phyloP scores from a whole-genome alignment of 2,888 invertebrate genomes.

The Andrena chrysosceles region DNA sequence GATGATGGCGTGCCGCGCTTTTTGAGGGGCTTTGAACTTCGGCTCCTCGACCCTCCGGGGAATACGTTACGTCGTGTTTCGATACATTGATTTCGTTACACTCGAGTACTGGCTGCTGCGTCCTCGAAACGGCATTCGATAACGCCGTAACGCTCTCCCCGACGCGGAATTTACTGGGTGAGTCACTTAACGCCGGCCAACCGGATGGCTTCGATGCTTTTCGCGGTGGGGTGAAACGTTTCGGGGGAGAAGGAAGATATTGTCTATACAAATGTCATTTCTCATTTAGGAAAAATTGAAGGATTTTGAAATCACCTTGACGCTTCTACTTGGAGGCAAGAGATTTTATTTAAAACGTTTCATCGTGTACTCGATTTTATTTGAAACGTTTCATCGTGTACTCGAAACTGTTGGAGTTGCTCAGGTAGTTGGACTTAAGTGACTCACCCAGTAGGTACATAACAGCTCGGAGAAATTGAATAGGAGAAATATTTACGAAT shows the following conservation, averaged over 20 bases:
- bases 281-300: too few species aligned
- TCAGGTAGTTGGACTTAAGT: too few species aligned
- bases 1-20: conserved; percentile 47
- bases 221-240: background rate
- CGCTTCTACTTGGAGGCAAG: too few species aligned
- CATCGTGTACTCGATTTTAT: too few species aligned
- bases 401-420: too few species aligned
- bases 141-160: conserved; percentile 34
- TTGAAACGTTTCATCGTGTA: too few species aligned
- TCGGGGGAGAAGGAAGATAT: too few species aligned
- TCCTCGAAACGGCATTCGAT: conserved; percentile 36
- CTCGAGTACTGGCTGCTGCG: conserved; percentile 45
- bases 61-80: conserved; percentile 61
- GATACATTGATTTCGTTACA: conserved; percentile 66
- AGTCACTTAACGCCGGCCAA: background rate
- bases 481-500: background rate
- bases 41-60: conserved; percentile 46
- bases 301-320: too few species aligned
- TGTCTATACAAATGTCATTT: too few species aligned
- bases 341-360: too few species aligned
- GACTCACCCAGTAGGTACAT: conserved; percentile 10
- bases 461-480: background rate
- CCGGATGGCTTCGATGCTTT: background rate
- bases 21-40: conserved; percentile 62
- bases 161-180: conserved; percentile 27